phyloP scores from a whole-genome alignment of 1,140 invertebrate species.

The Nymphalis io region DNA sequence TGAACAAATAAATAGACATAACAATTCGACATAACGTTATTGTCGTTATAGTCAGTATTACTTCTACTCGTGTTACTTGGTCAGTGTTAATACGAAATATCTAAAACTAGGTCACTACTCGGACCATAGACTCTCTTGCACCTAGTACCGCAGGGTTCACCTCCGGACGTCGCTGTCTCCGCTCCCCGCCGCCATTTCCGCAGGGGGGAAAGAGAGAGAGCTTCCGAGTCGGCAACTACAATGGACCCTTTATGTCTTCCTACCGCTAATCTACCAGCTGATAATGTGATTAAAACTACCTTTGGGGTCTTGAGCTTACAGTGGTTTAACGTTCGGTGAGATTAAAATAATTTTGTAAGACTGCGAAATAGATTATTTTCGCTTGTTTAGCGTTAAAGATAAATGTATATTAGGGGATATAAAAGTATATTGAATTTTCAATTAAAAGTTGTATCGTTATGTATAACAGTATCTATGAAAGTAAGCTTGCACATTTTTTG shows the following conservation, averaged over 20 bases:
- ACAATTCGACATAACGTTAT: no score
- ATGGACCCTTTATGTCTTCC: constrained; percentile 73
- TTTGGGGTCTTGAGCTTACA: constrained; percentile 22
- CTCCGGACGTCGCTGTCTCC: constrained; percentile 73
- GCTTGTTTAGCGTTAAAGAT: no score
- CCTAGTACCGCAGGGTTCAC: constrained; percentile 52
- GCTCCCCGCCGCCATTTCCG: constrained; percentile 73
- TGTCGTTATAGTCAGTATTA: background rate
- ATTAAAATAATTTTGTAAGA: background rate
- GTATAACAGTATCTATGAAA: no score
- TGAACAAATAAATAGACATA: no score
- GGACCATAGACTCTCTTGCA: constrained; percentile 58
- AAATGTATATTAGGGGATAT: no score
- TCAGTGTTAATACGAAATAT: constrained; percentile 42
- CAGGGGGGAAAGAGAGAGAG: constrained; percentile 39
- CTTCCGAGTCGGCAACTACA: constrained; percentile 64
- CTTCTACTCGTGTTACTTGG: background rate
- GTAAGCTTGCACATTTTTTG: no score
- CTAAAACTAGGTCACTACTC: constrained; percentile 61
- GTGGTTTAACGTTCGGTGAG: background rate
- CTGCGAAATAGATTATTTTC: no score
- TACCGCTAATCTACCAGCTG: constrained; percentile 69
- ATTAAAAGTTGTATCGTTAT: no score
- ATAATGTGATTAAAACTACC: constrained; percentile 65
- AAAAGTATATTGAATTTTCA: no score